Percentiles rank a stretch among this genome's conserved stretches.
phyloP scores from a whole-genome alignment of 2,113 vertebrate species.

The Myxocyprinus asiaticus region DNA sequence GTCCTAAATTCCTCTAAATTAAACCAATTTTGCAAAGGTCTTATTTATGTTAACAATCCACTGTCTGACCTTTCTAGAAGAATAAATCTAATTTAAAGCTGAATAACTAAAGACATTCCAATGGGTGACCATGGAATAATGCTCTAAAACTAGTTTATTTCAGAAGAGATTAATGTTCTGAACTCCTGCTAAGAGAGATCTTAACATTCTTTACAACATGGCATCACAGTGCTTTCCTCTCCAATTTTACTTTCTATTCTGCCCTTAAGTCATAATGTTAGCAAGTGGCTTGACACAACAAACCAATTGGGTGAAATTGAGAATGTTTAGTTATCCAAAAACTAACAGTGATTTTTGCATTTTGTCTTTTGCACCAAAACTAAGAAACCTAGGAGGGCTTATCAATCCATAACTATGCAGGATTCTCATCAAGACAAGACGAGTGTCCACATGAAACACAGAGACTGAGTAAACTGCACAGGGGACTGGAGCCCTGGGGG shows the following conservation, averaged over 20 bases:
- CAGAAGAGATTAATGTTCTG: background rate
- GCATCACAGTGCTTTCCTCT: background rate
- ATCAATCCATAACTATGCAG: background rate
- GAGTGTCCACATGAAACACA: background rate
- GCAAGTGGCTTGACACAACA: too few species aligned
- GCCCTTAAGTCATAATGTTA: background rate
- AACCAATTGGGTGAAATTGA: background rate
- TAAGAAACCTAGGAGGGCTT: too few species aligned
- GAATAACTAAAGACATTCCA: background rate
- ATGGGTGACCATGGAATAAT: background rate
- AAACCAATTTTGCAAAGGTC: background rate
- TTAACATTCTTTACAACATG: background rate
- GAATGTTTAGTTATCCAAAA: background rate
- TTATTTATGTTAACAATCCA: background rate
- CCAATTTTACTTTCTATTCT: background rate
- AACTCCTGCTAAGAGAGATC: background rate
- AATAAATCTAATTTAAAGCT: background rate
- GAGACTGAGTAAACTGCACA: background rate
- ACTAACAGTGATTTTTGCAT: background rate
- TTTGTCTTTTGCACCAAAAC: background rate
- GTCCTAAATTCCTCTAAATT: background rate
- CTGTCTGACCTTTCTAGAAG: constrained; percentile 6
- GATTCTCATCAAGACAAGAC: background rate
- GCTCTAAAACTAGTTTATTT: background rate
- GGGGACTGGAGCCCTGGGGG: background rate